Base-by-base conservation (phyloP, 2,113 vertebrate species). In the Vombatus ursinus region DNA sequence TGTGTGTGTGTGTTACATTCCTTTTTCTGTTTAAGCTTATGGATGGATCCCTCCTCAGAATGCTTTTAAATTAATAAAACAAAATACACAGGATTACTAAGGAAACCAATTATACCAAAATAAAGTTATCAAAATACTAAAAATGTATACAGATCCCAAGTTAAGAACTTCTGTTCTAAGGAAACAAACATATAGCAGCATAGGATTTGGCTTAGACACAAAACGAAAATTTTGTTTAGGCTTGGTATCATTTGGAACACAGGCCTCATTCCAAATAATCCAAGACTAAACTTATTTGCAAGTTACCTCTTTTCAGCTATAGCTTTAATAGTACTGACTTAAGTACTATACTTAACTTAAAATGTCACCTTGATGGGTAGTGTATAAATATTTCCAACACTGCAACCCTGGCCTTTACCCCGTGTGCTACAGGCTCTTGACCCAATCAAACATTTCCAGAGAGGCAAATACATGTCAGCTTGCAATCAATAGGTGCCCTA, bases 341-440 rank as follows among this genome's bases (percentile, higher is more conserved):
- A 89, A 94, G 54, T 90, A 51, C 93, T 93, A 92, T 8, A 44
- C 16, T 23, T n/a, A 77, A 77, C 96, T 96, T 90, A 96, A 90
- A 31, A 91, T 28, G 61, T 96, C 53, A 95, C 37, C 49, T 50
- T 0, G 25, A 90, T 25, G n/a, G 57, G 0, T 49, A 19, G 25
- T 61, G 37, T 97, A 96, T 44, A 50, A 96, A 47, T 93, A 93
- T 77, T 96, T 94, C 84, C 49, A 97, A 93, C 68, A 91, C 93
- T 96, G 23, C 91, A 97, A 95, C n/a, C 57, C 92, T 10, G 51
- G 91, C 52, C 77, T 96, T 89, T 94, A 53, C 16, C 37, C 3
- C 84, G 90, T 92, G 25, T 53, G 92, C 92, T 51, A 1, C 8
- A 92, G 48, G 48, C 90, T 77, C 96, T 95, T 53, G 92, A 94